These are phyloP conservation scores for Leptinotarsa peninsularis DNA, from an alignment of 2,888 invertebrate genomes.

Conservation along the genomic window DNA sequence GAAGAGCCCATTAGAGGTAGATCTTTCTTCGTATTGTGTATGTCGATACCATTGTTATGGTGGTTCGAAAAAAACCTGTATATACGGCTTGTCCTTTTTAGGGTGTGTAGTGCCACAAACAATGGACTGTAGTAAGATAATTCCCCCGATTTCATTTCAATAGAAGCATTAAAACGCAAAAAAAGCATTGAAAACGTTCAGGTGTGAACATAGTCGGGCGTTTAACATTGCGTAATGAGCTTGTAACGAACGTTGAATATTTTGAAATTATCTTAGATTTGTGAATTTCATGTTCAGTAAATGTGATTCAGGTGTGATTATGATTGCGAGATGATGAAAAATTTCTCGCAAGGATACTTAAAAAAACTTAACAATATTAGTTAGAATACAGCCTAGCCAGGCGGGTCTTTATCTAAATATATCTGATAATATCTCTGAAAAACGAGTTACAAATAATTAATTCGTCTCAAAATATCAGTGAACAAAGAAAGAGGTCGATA, in stretches of 20 bases:
- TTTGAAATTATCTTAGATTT: background rate
- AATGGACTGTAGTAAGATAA: constrained; percentile 36
- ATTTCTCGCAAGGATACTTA: background rate
- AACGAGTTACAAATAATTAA: too few relatives aligned
- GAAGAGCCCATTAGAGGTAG: constrained; percentile 15
- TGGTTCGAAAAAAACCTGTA: constrained; percentile 37
- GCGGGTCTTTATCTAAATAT: too few relatives aligned
- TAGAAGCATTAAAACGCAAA: constrained; percentile 6
- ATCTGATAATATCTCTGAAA: too few relatives aligned
- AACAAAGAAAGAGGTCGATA: too few relatives aligned
- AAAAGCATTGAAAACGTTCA: constrained; percentile 23
- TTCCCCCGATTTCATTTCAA: constrained; percentile 30
- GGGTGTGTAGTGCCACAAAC: constrained; percentile 39
- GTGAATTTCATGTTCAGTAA: background rate
- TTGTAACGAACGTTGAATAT: constrained; percentile 7
- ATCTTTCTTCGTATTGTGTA: constrained; percentile 20
- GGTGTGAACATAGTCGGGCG: constrained; percentile 21
- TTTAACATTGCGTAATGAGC: constrained; percentile 19
- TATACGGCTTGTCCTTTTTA: constrained; percentile 40
- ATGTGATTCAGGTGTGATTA: background rate
- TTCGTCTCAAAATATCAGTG: too few relatives aligned
- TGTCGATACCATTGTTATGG: constrained; percentile 27
- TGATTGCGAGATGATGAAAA: background rate
- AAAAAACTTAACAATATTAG: too few relatives aligned
- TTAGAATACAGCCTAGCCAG: too few relatives aligned